Percentiles rank a stretch among this genome's conserved stretches.
phyloP scores from a whole-genome alignment of 37 sponge, comb jelly and placozoan genomes.

The Cliona cf. orientalis region DNA sequence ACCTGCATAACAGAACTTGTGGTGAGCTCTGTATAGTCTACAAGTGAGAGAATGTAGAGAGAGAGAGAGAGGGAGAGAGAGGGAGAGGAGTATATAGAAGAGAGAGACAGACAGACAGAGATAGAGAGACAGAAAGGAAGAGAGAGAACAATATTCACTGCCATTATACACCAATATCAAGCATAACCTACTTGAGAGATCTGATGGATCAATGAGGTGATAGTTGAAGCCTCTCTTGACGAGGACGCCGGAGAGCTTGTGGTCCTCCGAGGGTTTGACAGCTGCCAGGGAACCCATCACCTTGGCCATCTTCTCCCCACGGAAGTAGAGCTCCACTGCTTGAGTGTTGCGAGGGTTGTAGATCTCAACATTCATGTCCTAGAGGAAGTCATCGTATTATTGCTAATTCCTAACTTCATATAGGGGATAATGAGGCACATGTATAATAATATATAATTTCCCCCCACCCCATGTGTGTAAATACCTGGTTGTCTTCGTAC shows the following conservation, averaged over 20 bases:
- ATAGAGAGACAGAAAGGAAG: too few relatives aligned
- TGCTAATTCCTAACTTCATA: too few relatives aligned
- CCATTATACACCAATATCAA: too few relatives aligned
- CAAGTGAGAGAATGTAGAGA: background rate
- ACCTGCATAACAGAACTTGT: conserved; percentile 87
- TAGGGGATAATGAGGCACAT: background rate
- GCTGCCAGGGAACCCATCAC: conserved; percentile 91
- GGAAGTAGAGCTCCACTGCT: conserved; percentile 91
- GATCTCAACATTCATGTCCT: conserved; percentile 68
- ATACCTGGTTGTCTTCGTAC: conserved; percentile 77
- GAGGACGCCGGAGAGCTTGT: conserved; percentile 86
- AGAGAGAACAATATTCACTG: too few relatives aligned
- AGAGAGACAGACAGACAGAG: too few relatives aligned
- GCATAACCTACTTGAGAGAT: conserved; percentile 76
- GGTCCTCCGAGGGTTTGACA: conserved; percentile 64
- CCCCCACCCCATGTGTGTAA: too few relatives aligned
- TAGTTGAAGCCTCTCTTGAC: conserved; percentile 97
- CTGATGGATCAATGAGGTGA: conserved; percentile 91
- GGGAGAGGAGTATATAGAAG: background rate
- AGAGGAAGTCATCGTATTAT: background rate
- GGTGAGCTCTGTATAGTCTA: conserved; percentile 89
- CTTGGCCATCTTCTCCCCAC: conserved; percentile 99
- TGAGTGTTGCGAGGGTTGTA: conserved; percentile 93
- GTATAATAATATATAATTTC: too few relatives aligned
- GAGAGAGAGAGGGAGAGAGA: background rate